Evolutionary conservation across 2,113 vertebrate genomes (phyloP).

Genomic region (Seriola quinqueradiata): DNA sequence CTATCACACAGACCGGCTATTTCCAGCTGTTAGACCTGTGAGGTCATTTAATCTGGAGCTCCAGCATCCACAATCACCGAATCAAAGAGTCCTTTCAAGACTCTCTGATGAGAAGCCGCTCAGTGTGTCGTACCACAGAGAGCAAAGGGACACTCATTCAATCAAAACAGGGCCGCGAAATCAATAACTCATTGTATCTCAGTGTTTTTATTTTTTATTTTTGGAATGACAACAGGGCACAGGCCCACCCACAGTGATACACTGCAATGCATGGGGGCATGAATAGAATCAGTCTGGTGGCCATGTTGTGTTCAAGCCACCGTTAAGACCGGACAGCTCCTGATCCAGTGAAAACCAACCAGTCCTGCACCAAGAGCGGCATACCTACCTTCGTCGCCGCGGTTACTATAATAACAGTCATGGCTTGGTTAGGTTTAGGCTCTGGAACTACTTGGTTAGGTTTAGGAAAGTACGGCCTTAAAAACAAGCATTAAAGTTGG

Average conservation of each 20-base stretch:
- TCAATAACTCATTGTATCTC: conserved; percentile 59
- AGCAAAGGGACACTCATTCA: conserved; percentile 23
- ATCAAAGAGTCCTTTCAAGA: conserved; percentile 4
- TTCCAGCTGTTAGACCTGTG: neutral
- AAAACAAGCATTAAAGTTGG: too few species aligned
- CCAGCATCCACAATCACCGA: neutral
- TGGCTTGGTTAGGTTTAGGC: too few species aligned
- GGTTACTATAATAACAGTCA: too few species aligned
- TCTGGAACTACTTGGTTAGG: too few species aligned
- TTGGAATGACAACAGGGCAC: conserved; percentile 22
- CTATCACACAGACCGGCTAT: neutral
- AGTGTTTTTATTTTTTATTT: conserved; percentile 36
- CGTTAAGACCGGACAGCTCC: conserved; percentile 37
- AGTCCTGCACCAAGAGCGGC: too few species aligned
- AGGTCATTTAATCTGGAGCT: neutral
- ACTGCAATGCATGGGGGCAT: conserved; percentile 48
- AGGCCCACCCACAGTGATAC: conserved; percentile 29
- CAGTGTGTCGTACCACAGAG: conserved; percentile 16
- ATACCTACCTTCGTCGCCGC: too few species aligned
- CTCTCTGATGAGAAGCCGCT: conserved; percentile 19
- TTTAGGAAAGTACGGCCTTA: too few species aligned
- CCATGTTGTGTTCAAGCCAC: conserved; percentile 17
- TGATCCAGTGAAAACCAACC: conserved; percentile 10
- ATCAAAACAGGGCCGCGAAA: conserved; percentile 22
- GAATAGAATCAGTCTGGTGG: conserved; percentile 44